Evolutionary conservation across 2,113 vertebrate genomes (phyloP).

Genomic region (Silurus glanis): DNA sequence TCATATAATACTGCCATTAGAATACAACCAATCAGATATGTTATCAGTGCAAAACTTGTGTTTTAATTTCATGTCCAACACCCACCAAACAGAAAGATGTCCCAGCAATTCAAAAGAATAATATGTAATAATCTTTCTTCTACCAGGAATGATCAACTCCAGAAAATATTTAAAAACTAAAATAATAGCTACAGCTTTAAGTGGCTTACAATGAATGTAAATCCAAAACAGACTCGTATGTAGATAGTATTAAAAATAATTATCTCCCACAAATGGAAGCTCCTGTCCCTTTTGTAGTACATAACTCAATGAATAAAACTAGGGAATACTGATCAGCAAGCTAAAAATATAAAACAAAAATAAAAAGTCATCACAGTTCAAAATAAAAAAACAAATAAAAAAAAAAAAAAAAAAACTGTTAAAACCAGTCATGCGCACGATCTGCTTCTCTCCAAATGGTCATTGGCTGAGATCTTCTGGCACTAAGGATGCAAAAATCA

Average conservation of each 20-base stretch:
- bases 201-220: conserved; percentile 45
- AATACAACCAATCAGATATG: conserved; percentile 58
- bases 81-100: conserved; percentile 55
- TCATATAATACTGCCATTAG: conserved; percentile 69
- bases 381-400: conserved; percentile 26
- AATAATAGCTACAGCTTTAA: conserved; percentile 51
- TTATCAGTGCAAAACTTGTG: conserved; percentile 61
- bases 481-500: conserved; percentile 49
- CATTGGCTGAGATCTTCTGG: conserved; percentile 45
- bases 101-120: conserved; percentile 49
- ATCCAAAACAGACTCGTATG: conserved; percentile 36
- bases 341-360: conserved; percentile 59
- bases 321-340: conserved; percentile 74
- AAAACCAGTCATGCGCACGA: conserved; percentile 52
- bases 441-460: conserved; percentile 36
- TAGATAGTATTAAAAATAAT: conserved; percentile 43
- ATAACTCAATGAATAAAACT: conserved; percentile 65
- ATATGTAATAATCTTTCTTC: conserved; percentile 49
- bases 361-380: conserved; percentile 54
- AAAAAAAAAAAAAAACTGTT: conserved; percentile 53
- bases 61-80: conserved; percentile 56
- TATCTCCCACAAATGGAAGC: conserved; percentile 61
- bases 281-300: conserved; percentile 61
- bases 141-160: conserved; percentile 60
- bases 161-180: conserved; percentile 44